Base-by-base conservation (phyloP, 2,797 vertebrate genomes). In the Crocodylus rhombifer region DNA sequence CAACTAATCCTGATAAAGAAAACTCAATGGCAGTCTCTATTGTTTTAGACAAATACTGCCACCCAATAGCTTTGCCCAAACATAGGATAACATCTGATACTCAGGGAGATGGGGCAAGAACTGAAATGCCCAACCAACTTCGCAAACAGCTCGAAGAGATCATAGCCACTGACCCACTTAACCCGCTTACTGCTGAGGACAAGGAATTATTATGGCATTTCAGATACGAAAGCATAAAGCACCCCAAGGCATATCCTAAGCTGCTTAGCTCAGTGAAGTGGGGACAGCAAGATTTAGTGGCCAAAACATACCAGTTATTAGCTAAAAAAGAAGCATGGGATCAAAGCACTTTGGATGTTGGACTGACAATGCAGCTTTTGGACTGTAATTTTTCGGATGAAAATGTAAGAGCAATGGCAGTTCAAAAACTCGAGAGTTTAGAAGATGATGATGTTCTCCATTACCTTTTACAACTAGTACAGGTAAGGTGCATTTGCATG, bases 181-280 rank as follows among this genome's bases (percentile, higher is more conserved):
- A 99, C 93, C 99, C 99, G 1, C 99, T 99, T 86, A 99, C 98
- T n/a, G 98, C 98, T 0, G 99, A 99, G 96, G 99, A 99, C 98
- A 99, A 99, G 97, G 99, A 99, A 95, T 97, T 99, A 86, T 98
- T 99, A 89, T 99, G 99, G 99, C 99, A 99, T 97, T 99, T 99
- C 90, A 98, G 98, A 90, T 99, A 99, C 0, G 99, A 99, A 97
- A 99, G 99, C 73, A 98, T 99, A 98, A 99, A 98, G 15, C 98
- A 99, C 95, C 99, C 99, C n/a, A 98, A 98, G 86, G 99, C 99
- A 0, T 99, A 99, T 90, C 99, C 99, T 13, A 99, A 99, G 97
- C 98, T 99, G 14, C 98, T 99, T 91, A 98, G 98, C 89, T 99
- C 99, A 2, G 99, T 99, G 83, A 98, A 98, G 78, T 99, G 99